Evolutionary conservation across 2,888 invertebrate genomes (phyloP).

Genomic region (Neoascia interrupta): DNA sequence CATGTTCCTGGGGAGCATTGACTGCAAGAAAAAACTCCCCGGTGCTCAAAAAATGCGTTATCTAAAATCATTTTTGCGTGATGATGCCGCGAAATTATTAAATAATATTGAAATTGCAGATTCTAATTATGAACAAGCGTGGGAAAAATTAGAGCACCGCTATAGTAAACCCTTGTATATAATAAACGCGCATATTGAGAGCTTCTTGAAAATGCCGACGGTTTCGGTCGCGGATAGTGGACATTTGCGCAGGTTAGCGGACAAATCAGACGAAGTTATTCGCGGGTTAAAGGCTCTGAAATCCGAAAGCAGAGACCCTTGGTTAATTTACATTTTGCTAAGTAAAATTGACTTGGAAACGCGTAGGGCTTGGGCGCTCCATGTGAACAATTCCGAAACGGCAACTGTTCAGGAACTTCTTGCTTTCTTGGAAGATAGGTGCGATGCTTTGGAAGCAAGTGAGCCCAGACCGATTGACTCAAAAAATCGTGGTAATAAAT

Average conservation of each 20-base stretch:
- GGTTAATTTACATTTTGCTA: not conserved
- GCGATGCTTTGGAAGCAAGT: constrained; percentile 9
- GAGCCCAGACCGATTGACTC: not conserved
- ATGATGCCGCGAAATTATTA: constrained; percentile 5
- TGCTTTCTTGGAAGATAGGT: constrained; percentile 4
- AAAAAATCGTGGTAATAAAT: not conserved
- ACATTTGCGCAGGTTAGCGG: constrained; percentile 1
- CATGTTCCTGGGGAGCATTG: constrained; percentile 4
- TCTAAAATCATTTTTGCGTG: constrained; percentile 5
- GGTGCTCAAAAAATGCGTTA: constrained; percentile 14
- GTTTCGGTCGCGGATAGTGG: not conserved
- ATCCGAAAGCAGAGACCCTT: constrained; percentile 4
- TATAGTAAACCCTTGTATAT: constrained; percentile 19
- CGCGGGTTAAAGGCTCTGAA: not conserved
- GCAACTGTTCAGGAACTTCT: not conserved
- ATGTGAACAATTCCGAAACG: not conserved
- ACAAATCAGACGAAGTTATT: constrained; percentile 16
- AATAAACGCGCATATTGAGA: constrained; percentile 7
- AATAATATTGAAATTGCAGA: constrained; percentile 1
- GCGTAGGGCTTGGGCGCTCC: not conserved
- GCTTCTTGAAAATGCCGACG: constrained; percentile 1
- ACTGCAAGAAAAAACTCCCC: not conserved
- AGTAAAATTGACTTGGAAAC: not conserved
- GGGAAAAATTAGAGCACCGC: constrained; percentile 3
- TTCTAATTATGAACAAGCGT: constrained; percentile 8